Base-by-base conservation (phyloP, 2,113 vertebrate genomes). In the Paracanthobrama guichenoti region DNA sequence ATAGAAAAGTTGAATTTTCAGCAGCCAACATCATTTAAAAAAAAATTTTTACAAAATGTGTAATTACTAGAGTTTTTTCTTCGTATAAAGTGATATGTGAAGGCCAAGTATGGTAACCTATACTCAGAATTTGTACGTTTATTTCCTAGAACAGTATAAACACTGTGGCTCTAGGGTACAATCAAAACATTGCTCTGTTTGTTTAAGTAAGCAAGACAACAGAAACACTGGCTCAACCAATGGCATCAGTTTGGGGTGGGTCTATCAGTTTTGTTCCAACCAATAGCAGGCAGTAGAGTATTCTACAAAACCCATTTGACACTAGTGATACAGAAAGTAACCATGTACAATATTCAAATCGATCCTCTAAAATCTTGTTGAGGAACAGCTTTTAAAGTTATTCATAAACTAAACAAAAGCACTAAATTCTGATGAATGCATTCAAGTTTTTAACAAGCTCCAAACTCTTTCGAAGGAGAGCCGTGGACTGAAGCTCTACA, bases 121-220 rank as follows among this genome's bases (percentile, higher is more conserved):
- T 39, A 39, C 39, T 39, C 6, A 1, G 39, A 39, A 39, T 75
- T 53, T 26, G 14, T 53, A 39, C 20, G 28, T 39, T 13, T 22
- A 77, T 35, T 77, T 67, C 16, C 8, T 39, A 10, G 66, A 69
- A 69, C 22, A 69, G 66, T 69, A 11, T 20, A 69, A 69, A 59
- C 75, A 59, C 14, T 79, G 76, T 39, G 53, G 75, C 69, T 72
- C 69, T 72, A 72, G 35, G 18, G 31, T 39, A 39, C 66, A n/a
- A 35, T 59, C 11, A 59, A 57, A 78, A 78, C 75, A 78, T 16
- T 78, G 22, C 12, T 59, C 67, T 42, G 74, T 76, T 53, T 75
- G 28, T 77, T 62, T 62, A 44, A 64, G 39, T 28, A 18, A 72
- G 77, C 42, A 42, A 18, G 39, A 79, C 14, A 28, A 46, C 39